Percentiles rank a stretch among this genome's conserved stretches.
Evolutionary conservation across 1,140 invertebrate genomes (phyloP).

Genomic region (Colletes gigas): DNA sequence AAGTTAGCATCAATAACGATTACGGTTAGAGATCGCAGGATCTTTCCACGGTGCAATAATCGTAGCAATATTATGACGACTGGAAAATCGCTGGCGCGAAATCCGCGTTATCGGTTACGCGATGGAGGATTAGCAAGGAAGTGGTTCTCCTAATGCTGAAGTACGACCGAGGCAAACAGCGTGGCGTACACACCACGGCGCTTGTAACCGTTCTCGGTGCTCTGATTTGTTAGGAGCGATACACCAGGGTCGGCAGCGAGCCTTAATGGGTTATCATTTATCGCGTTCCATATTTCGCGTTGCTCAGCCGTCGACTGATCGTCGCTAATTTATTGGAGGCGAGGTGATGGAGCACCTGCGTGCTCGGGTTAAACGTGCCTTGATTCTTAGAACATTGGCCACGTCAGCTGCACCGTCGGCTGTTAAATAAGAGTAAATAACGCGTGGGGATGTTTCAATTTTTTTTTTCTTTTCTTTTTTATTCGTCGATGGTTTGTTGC

Average conservation of each 20-base stretch:
- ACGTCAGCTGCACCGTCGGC: not conserved
- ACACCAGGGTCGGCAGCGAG: constrained; percentile 6
- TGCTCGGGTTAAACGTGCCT: not conserved
- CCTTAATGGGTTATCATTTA: constrained; percentile 45
- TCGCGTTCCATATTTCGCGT: constrained; percentile 38
- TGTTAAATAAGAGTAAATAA: constrained; percentile 3
- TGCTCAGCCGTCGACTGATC: constrained; percentile 23
- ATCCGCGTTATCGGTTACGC: not conserved
- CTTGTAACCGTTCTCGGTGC: constrained; percentile 6
- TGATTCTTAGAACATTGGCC: not conserved
- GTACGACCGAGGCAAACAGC: not conserved
- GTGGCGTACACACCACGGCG: not conserved
- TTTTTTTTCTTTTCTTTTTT: not conserved
- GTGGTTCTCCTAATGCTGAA: not conserved
- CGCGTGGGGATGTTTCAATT: not conserved
- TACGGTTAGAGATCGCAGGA: not conserved
- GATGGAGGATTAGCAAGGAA: not conserved
- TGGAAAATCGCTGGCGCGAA: too few relatives aligned
- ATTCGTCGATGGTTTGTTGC: not conserved
- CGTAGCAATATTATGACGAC: constrained; percentile 10
- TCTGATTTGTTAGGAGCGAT: constrained; percentile 33
- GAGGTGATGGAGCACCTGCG: constrained; percentile 22
- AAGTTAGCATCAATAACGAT: not conserved
- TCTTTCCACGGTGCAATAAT: not conserved
- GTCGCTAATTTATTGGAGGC: constrained; percentile 31